Evolutionary conservation across 1,140 invertebrate genomes (phyloP), one percentile per base, ranked within the genome.

Genomic region (Tachypleus tridentatus): DNA sequence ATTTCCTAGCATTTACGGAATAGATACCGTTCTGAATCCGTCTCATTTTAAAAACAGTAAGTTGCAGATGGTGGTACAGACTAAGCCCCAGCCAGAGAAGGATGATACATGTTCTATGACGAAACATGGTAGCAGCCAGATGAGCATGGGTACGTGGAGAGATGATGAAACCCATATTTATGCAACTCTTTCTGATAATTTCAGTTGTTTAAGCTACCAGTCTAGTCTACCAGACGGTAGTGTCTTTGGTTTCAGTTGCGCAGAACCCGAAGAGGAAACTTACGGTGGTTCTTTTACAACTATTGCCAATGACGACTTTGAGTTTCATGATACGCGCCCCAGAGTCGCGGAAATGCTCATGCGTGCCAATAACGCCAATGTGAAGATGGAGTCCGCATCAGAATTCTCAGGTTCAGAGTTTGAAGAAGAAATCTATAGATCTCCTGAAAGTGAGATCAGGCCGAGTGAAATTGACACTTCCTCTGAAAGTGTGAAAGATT

Each of bases 281-380:
- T 64, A 62, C 29, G 67, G 65, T 29, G 69, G 74, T 64, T 85
- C 83, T 5, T 83, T 83, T 10, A 85, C 83, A 4, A 85, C 83
- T 0, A 82, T 82, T 51, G 83, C 83, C 8, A 85, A 84, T 69
- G 82, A 84, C 68, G 84, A 85, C 71, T 85, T 85, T 68, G 83
- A 85, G 67, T 85, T 82, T 72, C 84, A 81, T 67, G 70, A 72
- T 54, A 71, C 70, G 1, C 58, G 71, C 4, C 64, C 69, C 6
- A 65, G 65, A 10, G 65, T 57, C 50, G 67, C 64, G 47, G 59
- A 67, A 50, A 59, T 66, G 49, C 60, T 54, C 56, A 51, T 65
- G 64, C 64, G 66, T 49, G 61, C 62, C 11, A 57, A 49, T 3
- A 10, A 58, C 8, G 60, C 58, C 7, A 61, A 61, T 7, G 63